phyloP scores from a whole-genome alignment of 2,797 vertebrate species.

The Peromyscus attwateri region DNA sequence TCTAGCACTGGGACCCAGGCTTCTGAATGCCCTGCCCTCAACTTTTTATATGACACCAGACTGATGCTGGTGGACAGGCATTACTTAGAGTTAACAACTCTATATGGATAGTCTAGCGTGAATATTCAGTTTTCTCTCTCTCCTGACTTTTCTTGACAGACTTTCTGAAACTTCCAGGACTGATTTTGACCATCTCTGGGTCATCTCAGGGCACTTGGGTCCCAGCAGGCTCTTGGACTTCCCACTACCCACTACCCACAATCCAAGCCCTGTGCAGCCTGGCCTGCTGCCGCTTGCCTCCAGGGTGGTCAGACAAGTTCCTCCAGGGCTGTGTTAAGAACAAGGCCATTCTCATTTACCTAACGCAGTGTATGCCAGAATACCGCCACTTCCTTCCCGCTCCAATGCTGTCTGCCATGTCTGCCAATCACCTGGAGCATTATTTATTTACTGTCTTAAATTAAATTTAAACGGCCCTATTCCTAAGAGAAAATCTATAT shows the following conservation, averaged over 20 bases:
- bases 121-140: not conserved
- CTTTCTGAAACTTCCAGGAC: no score
- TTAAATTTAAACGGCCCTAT: not conserved
- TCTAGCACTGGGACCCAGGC: not conserved
- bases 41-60: not conserved
- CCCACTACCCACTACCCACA: not conserved
- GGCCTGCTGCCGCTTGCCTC: not conserved
- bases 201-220: not conserved
- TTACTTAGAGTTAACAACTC: not conserved
- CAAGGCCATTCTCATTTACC: not conserved
- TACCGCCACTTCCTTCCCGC: not conserved
- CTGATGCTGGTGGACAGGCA: not conserved
- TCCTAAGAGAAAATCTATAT: not conserved
- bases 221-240: not conserved
- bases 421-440: not conserved
- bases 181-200: not conserved
- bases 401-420: not conserved
- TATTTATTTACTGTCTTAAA: not conserved
- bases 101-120: not conserved
- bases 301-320: not conserved
- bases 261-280: not conserved
- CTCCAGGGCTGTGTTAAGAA: not conserved
- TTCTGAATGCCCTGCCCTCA: accelerated
- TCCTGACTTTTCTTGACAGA: not conserved
- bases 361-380: not conserved